phyloP scores from a whole-genome alignment of 92 coral and sea anemone genomes.

The Parazoanthus darwini region DNA sequence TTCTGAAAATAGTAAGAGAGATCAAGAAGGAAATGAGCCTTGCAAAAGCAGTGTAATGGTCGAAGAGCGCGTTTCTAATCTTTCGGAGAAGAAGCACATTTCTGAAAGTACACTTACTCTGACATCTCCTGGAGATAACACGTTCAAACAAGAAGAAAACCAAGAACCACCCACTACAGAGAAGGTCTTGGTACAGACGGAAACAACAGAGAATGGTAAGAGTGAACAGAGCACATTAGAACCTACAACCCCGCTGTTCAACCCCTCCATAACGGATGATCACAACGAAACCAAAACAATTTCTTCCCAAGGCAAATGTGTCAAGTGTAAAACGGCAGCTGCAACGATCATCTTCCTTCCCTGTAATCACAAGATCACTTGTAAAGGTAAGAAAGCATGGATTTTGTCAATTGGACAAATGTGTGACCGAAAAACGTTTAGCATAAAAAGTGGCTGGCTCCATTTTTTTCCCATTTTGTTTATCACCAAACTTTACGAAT shows the following conservation, averaged over 20 bases:
- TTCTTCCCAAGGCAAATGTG: background rate
- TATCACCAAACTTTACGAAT: too few relatives aligned
- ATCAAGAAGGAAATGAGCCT: too few relatives aligned
- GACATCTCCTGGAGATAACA: background rate
- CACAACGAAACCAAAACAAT: background rate
- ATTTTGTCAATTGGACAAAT: background rate
- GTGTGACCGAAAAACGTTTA: background rate
- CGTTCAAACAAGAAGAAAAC: background rate
- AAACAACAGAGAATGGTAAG: background rate
- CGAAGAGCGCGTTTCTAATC: too few relatives aligned
- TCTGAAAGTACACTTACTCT: too few relatives aligned
- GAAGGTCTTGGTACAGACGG: background rate
- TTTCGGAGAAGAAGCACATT: too few relatives aligned
- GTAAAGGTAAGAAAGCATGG: background rate
- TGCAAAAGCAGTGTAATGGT: background rate
- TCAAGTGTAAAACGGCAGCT: background rate
- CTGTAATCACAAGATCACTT: constrained; percentile 7
- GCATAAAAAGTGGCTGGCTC: too few relatives aligned
- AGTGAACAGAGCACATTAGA: background rate
- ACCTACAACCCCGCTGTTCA: background rate
- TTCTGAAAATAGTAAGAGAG: background rate
- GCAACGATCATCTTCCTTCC: background rate
- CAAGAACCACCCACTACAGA: background rate
- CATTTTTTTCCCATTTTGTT: too few relatives aligned
- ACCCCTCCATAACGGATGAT: background rate